phyloP scores from a whole-genome alignment of 64 coral and sea anemone species.

The Stichodactyla helianthus region DNA sequence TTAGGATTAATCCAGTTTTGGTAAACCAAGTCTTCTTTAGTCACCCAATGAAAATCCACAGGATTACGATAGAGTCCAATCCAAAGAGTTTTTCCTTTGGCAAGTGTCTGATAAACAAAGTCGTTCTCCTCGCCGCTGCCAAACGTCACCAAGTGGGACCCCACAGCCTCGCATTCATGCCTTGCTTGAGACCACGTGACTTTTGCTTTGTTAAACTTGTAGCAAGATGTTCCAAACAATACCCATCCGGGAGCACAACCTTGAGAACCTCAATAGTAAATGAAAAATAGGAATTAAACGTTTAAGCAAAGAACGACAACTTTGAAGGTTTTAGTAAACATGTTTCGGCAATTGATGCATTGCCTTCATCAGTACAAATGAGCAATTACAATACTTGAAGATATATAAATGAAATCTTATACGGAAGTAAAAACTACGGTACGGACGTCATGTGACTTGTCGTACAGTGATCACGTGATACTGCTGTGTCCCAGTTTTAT shows the following conservation, averaged over 20 bases:
- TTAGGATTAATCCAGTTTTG: background rate
- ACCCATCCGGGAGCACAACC: background rate
- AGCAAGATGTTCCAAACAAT: background rate
- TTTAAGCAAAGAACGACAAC: too few relatives aligned
- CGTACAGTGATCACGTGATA: too few relatives aligned
- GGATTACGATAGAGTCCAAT: constrained; percentile 13
- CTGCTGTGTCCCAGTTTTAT: too few relatives aligned
- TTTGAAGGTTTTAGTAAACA: too few relatives aligned
- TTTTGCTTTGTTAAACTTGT: background rate
- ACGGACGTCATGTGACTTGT: too few relatives aligned
- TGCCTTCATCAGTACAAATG: too few relatives aligned
- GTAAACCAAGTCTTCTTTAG: background rate
- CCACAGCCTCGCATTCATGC: background rate
- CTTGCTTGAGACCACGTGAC: background rate
- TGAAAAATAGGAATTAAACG: background rate
- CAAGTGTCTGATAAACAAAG: background rate
- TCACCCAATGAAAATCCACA: constrained; percentile 1
- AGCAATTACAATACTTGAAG: too few relatives aligned
- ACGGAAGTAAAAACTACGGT: too few relatives aligned
- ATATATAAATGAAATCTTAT: too few relatives aligned
- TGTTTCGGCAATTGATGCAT: too few relatives aligned
- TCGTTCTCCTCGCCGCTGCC: background rate
- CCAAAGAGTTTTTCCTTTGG: background rate
- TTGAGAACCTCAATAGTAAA: background rate
- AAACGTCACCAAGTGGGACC: constrained; percentile 1